Evolutionary conservation across 2,888 invertebrate species (phyloP).

Genomic region (Amphipyra berbera): DNA sequence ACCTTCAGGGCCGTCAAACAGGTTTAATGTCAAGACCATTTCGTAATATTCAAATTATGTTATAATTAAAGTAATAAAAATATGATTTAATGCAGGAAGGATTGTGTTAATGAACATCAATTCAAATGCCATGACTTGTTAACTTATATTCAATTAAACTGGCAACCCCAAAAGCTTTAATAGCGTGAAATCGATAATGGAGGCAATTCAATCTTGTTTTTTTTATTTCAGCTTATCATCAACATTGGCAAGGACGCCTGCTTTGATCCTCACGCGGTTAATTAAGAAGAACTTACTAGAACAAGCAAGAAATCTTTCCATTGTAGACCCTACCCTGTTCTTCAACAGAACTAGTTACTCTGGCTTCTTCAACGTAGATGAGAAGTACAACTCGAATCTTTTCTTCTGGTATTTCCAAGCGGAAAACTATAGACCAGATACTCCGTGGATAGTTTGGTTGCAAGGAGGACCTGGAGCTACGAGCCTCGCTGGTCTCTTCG

Average conservation of each 20-base stretch:
- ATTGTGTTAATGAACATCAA: slow-evolving; percentile 2
- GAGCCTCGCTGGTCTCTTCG: slow-evolving; percentile 84
- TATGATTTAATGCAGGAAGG: slow-evolving; percentile 29
- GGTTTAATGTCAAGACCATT: slow-evolving; percentile 23
- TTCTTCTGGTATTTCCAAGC: slow-evolving; percentile 96
- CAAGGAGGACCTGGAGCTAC: slow-evolving; percentile 96
- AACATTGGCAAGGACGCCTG: slow-evolving; percentile 59
- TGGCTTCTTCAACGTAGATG: slow-evolving; percentile 92
- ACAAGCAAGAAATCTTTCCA: slow-evolving; percentile 70
- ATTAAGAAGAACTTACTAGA: slow-evolving; percentile 68
- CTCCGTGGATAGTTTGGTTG: slow-evolving; percentile 95
- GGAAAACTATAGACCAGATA: slow-evolving; percentile 70
- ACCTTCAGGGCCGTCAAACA: slow-evolving; percentile 18
- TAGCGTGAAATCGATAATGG: slow-evolving; percentile 35
- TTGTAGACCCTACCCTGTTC: slow-evolving; percentile 73
- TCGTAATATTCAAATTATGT: slow-evolving; percentile 20
- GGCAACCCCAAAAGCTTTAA: not conserved
- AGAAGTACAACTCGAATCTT: slow-evolving; percentile 92
- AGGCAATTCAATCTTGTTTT: not conserved
- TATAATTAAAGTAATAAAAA: slow-evolving; percentile 34
- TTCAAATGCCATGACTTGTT: slow-evolving; percentile 18
- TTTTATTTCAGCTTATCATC: slow-evolving; percentile 60
- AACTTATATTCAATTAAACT: not conserved
- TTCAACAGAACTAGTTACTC: slow-evolving; percentile 84
- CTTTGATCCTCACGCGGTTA: slow-evolving; percentile 73